A percentile compares a stretch with the other conserved stretches of the same genome.
These are phyloP conservation scores for Diabrotica virgifera DNA, from an alignment of 1,140 invertebrate genomes.

Conservation along the genomic window DNA sequence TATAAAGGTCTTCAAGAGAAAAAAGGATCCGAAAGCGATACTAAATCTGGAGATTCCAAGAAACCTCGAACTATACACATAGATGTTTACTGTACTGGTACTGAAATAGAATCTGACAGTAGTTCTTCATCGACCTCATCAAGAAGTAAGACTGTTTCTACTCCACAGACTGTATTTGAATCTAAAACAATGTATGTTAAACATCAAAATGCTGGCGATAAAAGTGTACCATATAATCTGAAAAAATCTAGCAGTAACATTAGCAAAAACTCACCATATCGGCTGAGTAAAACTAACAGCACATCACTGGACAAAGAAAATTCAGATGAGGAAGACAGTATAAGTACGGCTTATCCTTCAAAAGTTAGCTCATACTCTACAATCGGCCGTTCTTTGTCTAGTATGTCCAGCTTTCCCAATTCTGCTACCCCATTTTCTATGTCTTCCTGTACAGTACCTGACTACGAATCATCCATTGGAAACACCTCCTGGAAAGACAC, in stretches of 20 bases:
- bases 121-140: conserved; percentile 43
- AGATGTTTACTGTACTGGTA: conserved; percentile 73
- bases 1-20: neutral
- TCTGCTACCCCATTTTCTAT: conserved; percentile 50
- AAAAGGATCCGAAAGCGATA: conserved; percentile 26
- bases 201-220: conserved; percentile 52
- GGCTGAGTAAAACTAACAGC: conserved; percentile 30
- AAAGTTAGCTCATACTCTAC: conserved; percentile 60
- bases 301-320: conserved; percentile 41
- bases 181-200: conserved; percentile 58
- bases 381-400: conserved; percentile 49
- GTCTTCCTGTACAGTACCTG: conserved; percentile 48
- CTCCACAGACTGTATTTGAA: conserved; percentile 65
- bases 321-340: conserved; percentile 56
- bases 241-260: conserved; percentile 36
- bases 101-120: conserved; percentile 57
- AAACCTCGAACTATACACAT: conserved; percentile 72
- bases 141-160: conserved; percentile 50
- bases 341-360: conserved; percentile 61
- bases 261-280: neutral
- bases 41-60: conserved; percentile 46
- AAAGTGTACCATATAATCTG: conserved; percentile 49
- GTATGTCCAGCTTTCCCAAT: conserved; percentile 48
- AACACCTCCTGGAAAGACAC: conserved; percentile 64
- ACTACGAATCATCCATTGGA: conserved; percentile 50